A percentile compares a stretch with the other conserved stretches of the same genome.
phyloP scores from a whole-genome alignment of 2,797 vertebrate genomes.

The Peromyscus aztecus region DNA sequence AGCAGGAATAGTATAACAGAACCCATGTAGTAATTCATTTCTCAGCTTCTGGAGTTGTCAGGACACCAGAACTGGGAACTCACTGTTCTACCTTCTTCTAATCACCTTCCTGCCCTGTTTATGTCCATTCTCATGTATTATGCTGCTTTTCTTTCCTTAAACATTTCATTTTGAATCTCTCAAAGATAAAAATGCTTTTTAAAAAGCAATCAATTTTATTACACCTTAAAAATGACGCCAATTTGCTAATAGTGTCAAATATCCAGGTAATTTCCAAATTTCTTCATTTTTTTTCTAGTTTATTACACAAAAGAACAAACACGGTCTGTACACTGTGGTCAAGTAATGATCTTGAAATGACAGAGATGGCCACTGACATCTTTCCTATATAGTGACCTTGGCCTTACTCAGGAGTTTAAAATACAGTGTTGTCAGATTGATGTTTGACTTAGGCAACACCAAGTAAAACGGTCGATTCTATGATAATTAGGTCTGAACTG shows the following conservation, averaged over 20 bases:
- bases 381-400: slow-evolving; percentile 8
- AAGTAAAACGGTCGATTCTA: slow-evolving; percentile 41
- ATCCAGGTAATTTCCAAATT: background rate
- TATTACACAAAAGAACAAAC: slow-evolving; percentile 1
- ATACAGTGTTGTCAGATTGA: background rate
- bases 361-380: background rate
- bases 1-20: background rate
- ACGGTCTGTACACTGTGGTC: background rate
- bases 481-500: background rate
- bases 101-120: background rate
- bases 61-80: background rate
- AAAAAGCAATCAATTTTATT: background rate
- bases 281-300: background rate
- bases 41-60: background rate
- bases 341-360: background rate
- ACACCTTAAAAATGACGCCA: background rate
- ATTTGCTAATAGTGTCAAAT: slow-evolving; percentile 5
- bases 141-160: background rate
- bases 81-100: background rate
- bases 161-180: background rate
- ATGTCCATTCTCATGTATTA: background rate
- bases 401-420: background rate
- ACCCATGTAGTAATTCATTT: background rate
- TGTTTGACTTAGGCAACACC: background rate
- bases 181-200: background rate